These are phyloP conservation scores for Ailuropoda melanoleuca DNA, from an alignment of 2,113 vertebrate species.

Conservation along the genomic window DNA sequence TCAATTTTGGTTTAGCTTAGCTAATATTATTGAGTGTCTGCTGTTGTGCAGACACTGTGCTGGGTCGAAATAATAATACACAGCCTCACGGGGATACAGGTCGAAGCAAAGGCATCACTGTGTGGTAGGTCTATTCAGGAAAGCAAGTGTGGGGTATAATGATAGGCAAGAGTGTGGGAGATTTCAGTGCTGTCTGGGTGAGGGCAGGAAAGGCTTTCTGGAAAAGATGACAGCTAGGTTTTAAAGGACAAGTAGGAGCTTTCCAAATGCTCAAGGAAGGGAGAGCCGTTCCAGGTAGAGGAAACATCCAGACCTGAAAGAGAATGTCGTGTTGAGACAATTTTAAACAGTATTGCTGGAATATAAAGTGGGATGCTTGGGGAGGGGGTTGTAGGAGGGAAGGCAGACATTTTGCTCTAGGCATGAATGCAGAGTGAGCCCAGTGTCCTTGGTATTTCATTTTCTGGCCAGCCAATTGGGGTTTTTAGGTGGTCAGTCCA, in stretches of 20 bases:
- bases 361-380: not conserved
- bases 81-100: not conserved
- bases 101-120: not conserved
- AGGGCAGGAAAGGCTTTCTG: slow-evolving; percentile 37
- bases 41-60: not conserved
- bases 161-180: not conserved
- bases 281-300: not conserved
- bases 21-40: not conserved
- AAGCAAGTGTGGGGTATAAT: not conserved
- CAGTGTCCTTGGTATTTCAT: not conserved
- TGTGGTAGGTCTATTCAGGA: not conserved
- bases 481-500: slow-evolving; percentile 6
- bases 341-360: not conserved
- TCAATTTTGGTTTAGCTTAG: slow-evolving; percentile 34
- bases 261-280: not conserved
- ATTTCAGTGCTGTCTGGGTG: not conserved
- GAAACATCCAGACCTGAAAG: not conserved
- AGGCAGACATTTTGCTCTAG: not conserved
- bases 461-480: not conserved
- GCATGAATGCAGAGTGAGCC: not conserved
- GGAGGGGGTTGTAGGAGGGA: not conserved
- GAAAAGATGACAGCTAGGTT: slow-evolving; percentile 10
- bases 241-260: slow-evolving; percentile 21
- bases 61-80: not conserved
- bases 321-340: not conserved